A percentile compares a stretch with the other conserved stretches of the same genome.
These are phyloP conservation scores for Drosophila trapezifrons DNA, from an alignment of 1,140 invertebrate genomes.

Conservation along the genomic window DNA sequence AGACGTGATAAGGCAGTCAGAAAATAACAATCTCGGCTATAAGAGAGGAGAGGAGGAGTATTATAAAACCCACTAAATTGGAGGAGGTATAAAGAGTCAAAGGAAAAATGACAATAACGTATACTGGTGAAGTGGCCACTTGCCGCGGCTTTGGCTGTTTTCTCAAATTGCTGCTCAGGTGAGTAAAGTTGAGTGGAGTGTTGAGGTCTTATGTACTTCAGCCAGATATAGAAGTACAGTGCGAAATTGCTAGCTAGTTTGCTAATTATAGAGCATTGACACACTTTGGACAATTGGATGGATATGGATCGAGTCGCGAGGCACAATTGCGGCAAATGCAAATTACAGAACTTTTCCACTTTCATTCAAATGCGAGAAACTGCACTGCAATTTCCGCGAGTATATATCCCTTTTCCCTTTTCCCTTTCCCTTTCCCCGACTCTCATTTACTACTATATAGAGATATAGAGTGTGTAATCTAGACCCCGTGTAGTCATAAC, in stretches of 20 bases:
- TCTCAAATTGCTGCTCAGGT: constrained; percentile 92
- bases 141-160: constrained; percentile 93
- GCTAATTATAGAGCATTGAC: constrained; percentile 71
- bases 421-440: neutral
- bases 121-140: constrained; percentile 94
- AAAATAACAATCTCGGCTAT: constrained; percentile 32
- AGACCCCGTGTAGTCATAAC: constrained; percentile 34
- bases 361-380: constrained; percentile 11
- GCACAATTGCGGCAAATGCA: constrained; percentile 54
- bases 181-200: constrained; percentile 64
- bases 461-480: constrained; percentile 56
- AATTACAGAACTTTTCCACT: constrained; percentile 69
- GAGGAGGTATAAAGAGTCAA: constrained; percentile 25
- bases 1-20: constrained; percentile 26
- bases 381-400: constrained; percentile 36
- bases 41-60: constrained; percentile 6
- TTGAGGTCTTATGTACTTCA: constrained; percentile 36
- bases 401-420: neutral
- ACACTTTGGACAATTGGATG: constrained; percentile 37
- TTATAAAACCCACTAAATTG: constrained; percentile 31
- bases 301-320: constrained; percentile 7
- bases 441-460: neutral
- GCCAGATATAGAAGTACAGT: constrained; percentile 13
- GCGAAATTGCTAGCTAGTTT: constrained; percentile 38
- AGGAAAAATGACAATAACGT: constrained; percentile 92